Evolutionary conservation across 2,797 vertebrate genomes (phyloP).

Genomic region (Paguma larvata): DNA sequence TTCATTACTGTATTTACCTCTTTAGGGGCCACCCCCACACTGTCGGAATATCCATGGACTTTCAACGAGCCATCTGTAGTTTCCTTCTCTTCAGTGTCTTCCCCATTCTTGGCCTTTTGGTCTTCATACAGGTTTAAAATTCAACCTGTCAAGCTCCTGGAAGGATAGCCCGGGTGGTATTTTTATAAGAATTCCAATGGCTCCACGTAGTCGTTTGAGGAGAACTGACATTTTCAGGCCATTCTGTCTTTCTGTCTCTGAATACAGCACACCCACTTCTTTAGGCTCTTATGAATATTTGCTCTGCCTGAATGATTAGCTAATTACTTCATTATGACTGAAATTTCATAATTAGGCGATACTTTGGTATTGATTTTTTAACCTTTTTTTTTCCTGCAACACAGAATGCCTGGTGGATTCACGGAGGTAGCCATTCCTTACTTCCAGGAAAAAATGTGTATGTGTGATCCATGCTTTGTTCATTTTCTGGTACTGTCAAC

Average conservation of each 20-base stretch:
- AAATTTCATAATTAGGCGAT: not conserved
- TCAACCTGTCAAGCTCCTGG: not conserved
- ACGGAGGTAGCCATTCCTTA: not conserved
- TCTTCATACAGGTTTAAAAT: not conserved
- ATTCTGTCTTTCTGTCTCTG: not conserved
- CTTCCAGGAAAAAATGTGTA: not conserved
- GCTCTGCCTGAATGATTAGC: not conserved
- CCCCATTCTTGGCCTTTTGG: not conserved
- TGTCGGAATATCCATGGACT: not conserved
- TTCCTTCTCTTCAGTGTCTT: not conserved
- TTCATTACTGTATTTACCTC: not conserved
- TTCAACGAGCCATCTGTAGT: too few species aligned
- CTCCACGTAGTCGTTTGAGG: too few species aligned
- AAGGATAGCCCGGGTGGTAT: too few species aligned
- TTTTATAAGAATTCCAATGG: not conserved
- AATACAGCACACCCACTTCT: not conserved
- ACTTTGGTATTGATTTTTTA: not conserved
- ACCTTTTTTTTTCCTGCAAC: not conserved
- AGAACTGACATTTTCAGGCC: not conserved
- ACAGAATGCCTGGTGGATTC: not conserved
- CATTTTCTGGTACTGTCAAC: not conserved
- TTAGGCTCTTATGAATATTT: not conserved
- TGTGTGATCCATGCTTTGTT: not conserved
- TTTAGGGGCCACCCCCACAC: fast-evolving
- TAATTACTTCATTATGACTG: not conserved